Evolutionary conservation across 2,797 vertebrate species (phyloP).

Genomic region (Chrysocyon brachyurus): DNA sequence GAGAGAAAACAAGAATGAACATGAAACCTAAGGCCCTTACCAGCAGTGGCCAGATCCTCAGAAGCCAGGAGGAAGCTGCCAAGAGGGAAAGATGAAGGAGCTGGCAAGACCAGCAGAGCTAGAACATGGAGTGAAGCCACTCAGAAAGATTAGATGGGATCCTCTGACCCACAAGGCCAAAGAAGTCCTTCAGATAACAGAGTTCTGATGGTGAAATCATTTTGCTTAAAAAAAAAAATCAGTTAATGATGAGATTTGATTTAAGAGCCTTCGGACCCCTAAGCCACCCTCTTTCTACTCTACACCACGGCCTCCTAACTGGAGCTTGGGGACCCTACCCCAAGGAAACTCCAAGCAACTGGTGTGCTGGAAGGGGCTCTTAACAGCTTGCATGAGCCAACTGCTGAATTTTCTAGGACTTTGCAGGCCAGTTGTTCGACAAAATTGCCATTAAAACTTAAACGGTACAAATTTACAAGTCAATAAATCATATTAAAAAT

Average conservation of each 20-base stretch:
- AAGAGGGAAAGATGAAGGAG: fast-evolving
- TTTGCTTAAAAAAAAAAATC: neutral
- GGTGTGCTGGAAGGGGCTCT: fast-evolving
- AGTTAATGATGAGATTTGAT: neutral
- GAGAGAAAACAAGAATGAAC: neutral
- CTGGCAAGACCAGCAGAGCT: fast-evolving
- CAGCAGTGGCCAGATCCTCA: neutral
- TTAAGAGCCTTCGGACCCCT: neutral
- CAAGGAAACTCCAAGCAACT: neutral
- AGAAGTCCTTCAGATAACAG: neutral
- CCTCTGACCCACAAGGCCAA: neutral
- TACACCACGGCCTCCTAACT: fast-evolving
- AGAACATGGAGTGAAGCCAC: fast-evolving
- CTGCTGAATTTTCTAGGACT: neutral
- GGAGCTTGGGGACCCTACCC: fast-evolving
- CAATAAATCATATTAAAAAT: neutral
- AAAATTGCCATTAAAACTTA: neutral
- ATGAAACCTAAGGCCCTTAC: neutral
- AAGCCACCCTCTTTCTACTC: neutral
- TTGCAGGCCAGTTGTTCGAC: neutral
- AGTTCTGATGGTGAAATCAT: neutral
- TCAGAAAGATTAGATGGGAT: neutral
- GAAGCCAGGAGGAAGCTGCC: neutral
- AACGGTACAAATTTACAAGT: neutral
- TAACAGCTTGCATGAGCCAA: neutral